Conservation (phyloP, 2,888 invertebrate species). For the Macrophya annulata region DNA sequence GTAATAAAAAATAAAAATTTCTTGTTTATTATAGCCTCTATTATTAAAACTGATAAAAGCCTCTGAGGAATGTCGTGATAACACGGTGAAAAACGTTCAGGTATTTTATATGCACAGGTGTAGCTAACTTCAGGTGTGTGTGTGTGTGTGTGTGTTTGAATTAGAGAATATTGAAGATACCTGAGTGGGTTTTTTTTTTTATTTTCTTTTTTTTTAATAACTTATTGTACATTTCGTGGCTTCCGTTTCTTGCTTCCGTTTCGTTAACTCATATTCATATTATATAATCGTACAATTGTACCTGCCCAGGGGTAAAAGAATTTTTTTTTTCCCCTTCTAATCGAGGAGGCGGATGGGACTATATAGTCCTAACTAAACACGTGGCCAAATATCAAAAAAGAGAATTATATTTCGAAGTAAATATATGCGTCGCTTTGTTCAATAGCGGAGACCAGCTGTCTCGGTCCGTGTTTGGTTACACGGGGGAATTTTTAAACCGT, state of each 20-base stretch:
- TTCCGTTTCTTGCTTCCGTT: not conserved
- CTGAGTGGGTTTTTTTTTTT: no score
- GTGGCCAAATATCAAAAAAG: not conserved
- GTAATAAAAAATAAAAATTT: not conserved
- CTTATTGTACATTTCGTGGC: not conserved
- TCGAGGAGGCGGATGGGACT: not conserved
- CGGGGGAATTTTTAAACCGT: constrained; percentile 11
- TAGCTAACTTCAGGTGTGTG: not conserved
- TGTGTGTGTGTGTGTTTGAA: not conserved
- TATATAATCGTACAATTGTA: not conserved
- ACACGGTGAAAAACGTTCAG: not conserved
- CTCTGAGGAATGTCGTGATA: constrained; percentile 42
- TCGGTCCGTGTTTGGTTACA: constrained; percentile 15
- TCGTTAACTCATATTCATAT: not conserved
- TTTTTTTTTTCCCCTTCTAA: not conserved
- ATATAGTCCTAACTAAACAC: not conserved
- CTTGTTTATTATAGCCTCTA: constrained; percentile 31
- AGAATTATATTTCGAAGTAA: not conserved
- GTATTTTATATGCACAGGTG: not conserved
- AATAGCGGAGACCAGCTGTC: constrained; percentile 25
- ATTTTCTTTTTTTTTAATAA: not conserved
- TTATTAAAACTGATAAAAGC: constrained; percentile 26
- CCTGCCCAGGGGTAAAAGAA: not conserved
- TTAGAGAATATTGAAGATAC: not conserved
- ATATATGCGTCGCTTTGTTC: not conserved